A percentile compares a stretch with the other conserved stretches of the same genome.
These are phyloP conservation scores for Platyscelio sp. DNA, from an alignment of 2,888 invertebrate genomes.

Conservation along the genomic window DNA sequence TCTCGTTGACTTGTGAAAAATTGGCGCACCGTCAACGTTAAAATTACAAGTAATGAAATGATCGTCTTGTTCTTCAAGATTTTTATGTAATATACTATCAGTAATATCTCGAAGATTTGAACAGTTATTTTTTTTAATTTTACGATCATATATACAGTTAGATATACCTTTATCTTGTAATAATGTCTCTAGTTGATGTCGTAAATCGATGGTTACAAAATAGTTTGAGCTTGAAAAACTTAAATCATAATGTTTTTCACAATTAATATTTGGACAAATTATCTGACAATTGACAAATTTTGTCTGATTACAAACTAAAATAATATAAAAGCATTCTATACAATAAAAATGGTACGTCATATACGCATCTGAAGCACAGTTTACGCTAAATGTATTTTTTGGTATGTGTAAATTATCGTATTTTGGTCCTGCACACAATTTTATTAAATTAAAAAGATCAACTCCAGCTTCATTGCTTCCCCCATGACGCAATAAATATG, in stretches of 20 bases:
- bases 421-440: constrained; percentile 42
- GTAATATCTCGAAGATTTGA: constrained; percentile 5
- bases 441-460: constrained; percentile 26
- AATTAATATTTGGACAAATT: constrained; percentile 22
- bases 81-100: constrained; percentile 32
- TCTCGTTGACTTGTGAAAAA: constrained; percentile 37
- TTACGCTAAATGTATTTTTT: constrained; percentile 27
- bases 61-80: constrained; percentile 12
- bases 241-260: constrained; percentile 25
- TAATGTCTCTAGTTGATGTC: constrained; percentile 7
- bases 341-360: constrained; percentile 43
- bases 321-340: constrained; percentile 7
- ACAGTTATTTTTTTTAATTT: not conserved
- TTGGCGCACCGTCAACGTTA: constrained; percentile 35
- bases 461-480: constrained; percentile 1
- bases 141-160: constrained; percentile 6
- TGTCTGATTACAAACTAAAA: constrained; percentile 8
- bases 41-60: constrained; percentile 43
- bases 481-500: constrained; percentile 19
- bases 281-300: not conserved
- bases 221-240: constrained; percentile 19
- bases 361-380: not conserved
- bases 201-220: constrained; percentile 34
- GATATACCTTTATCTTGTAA: constrained; percentile 20
- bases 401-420: constrained; percentile 23